These are phyloP conservation scores for Toxostoma redivivum DNA, from an alignment of 2,113 vertebrate genomes.

Conservation along the genomic window DNA sequence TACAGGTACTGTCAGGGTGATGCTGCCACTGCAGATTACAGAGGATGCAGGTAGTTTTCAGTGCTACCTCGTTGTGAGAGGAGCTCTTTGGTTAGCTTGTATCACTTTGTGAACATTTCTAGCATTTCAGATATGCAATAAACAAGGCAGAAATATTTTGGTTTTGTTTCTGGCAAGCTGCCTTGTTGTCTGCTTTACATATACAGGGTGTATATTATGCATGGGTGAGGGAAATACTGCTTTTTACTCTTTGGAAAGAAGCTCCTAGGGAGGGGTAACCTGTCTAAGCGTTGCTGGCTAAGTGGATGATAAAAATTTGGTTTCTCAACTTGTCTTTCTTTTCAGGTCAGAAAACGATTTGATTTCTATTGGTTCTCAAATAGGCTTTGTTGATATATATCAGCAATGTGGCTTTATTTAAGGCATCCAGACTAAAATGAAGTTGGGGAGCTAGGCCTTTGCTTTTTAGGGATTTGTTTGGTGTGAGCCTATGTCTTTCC, in stretches of 20 bases:
- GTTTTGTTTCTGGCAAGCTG: not conserved
- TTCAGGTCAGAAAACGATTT: not conserved
- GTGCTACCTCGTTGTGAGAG: not conserved
- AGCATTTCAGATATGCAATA: not conserved
- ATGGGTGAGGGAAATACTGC: not conserved
- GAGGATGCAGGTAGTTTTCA: not conserved
- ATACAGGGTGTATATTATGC: not conserved
- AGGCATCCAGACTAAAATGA: not conserved
- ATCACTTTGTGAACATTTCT: not conserved
- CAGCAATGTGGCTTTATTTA: not conserved
- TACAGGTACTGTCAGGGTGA: slow-evolving; percentile 39
- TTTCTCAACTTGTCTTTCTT: not conserved
- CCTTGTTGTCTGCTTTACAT: not conserved
- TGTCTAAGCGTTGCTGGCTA: not conserved
- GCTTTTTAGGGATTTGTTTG: not conserved
- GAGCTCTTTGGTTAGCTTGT: not conserved
- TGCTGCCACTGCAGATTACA: not conserved
- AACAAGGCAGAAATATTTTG: not conserved
- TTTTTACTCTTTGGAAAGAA: not conserved
- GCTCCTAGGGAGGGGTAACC: not conserved
- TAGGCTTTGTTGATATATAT: not conserved
- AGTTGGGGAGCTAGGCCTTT: not conserved
- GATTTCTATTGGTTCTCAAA: not conserved
- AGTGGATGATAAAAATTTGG: not conserved
- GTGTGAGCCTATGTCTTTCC: not conserved